Base-by-base conservation (phyloP, 2,797 vertebrate species). In the Orientallactaga sibirica region DNA sequence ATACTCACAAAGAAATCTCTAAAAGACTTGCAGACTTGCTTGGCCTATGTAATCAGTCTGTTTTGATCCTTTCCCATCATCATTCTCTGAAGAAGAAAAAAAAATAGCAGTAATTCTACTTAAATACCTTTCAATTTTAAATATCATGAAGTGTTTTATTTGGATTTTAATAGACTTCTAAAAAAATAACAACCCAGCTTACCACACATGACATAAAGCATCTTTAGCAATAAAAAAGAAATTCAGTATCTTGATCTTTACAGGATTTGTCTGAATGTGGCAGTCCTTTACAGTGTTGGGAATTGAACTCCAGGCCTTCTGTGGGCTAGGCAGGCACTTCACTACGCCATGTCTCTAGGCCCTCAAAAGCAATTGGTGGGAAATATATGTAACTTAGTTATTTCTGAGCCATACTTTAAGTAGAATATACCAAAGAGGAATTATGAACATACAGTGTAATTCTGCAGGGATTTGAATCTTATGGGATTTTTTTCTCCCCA, bases 121-220 rank as follows among this genome's bases (percentile, higher is more conserved):
- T 91, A 74, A 93, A 66, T 89, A 79, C 22, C n/a, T 86, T 58
- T 88, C 16, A 84, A 16, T 58, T 86, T 88, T 80, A 58, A 55
- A 43, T 90, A 25, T 80, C 70, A 73, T 75, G 77, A 92, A 90
- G 29, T 93, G 24, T 12, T 94, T 5, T 25, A 84, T 93, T 52
- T 94, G 83, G 29, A 25, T 94, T 96, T 74, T 94, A 77, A 88
- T 90, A 86, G 82, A 83, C 92, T 95, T 76, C 80, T 81, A 80
- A 94, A 66, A 90, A 88, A 43, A 52, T 7, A 52, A 52, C 52
- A 52, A 52, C 7, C 7, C 52, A 52, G 75, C 86, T n/a, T 74
- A 70, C 12, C 64, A 48, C 20, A 67, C 88, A 86, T 94, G 71
- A 84, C 77, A 61, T 70, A n/a, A 43, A 7, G 43, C 75, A 64